A percentile compares a stretch with the other conserved stretches of the same genome.
Evolutionary conservation across 2,797 vertebrate genomes (phyloP).

Genomic region (Darevskia mixta): DNA sequence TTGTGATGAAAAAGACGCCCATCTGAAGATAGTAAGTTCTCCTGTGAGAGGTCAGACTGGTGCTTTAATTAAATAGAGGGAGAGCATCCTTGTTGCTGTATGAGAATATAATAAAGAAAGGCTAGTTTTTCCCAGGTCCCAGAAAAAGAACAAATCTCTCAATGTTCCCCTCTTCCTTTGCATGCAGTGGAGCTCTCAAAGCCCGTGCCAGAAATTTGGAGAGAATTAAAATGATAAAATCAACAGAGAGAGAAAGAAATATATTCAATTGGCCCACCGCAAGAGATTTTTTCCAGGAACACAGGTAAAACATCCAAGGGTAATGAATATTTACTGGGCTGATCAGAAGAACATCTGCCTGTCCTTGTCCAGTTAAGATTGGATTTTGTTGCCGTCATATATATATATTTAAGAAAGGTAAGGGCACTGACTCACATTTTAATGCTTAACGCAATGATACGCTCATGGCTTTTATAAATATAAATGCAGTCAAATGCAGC

Average conservation of each 20-base stretch:
- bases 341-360: background rate
- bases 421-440: conserved; percentile 50
- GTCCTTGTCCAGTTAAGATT: background rate
- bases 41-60: background rate
- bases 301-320: conserved; percentile 12
- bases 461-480: conserved; percentile 50
- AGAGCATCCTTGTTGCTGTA: background rate
- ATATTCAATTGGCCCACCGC: conserved; percentile 13
- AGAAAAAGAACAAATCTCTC: background rate
- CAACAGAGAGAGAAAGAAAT: background rate
- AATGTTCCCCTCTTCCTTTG: background rate
- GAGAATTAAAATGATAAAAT: conserved; percentile 34
- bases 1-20: background rate
- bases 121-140: background rate
- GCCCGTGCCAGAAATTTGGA: background rate
- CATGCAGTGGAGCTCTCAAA: conserved; percentile 9
- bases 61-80: background rate
- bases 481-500: conserved; percentile 53
- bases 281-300: conserved; percentile 23
- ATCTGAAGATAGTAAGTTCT: background rate
- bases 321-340: conserved; percentile 13
- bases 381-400: conserved; percentile 18
- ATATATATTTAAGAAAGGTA: conserved; percentile 22
- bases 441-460: conserved; percentile 34
- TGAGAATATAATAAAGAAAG: conserved; percentile 8